Conservation (phyloP, 2,113 vertebrate species). For the Astur gentilis region DNA sequence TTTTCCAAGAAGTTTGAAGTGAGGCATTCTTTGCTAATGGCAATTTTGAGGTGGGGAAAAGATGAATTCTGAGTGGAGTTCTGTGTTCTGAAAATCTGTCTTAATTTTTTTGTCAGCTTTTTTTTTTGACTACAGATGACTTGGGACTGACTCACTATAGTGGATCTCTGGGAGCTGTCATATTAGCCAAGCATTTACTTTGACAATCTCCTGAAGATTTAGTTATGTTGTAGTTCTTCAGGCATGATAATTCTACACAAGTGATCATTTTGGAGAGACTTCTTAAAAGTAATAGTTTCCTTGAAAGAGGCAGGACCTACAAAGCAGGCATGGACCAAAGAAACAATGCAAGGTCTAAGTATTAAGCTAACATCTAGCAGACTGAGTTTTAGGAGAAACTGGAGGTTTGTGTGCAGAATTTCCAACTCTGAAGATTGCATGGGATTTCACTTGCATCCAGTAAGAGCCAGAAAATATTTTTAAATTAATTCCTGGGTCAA, state of each 20-base stretch:
- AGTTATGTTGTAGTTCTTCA: neutral
- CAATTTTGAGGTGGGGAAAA: neutral
- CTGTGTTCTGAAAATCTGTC: neutral
- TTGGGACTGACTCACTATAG: neutral
- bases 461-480: neutral
- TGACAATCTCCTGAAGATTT: neutral
- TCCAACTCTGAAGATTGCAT: neutral
- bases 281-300: neutral
- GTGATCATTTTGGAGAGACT: neutral
- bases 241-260: neutral
- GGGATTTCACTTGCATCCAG: neutral
- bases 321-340: neutral
- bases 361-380: neutral
- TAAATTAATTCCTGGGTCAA: neutral
- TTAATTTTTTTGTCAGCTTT: neutral
- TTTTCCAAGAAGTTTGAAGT: neutral
- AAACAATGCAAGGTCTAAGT: neutral
- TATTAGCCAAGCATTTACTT: neutral
- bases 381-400: neutral
- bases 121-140: neutral
- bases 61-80: neutral
- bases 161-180: neutral
- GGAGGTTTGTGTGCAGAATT: neutral
- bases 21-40: neutral
- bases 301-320: neutral